Evolutionary conservation across 2,113 vertebrate species (phyloP).

Genomic region (Calyptommatus sinebrachiatus): DNA sequence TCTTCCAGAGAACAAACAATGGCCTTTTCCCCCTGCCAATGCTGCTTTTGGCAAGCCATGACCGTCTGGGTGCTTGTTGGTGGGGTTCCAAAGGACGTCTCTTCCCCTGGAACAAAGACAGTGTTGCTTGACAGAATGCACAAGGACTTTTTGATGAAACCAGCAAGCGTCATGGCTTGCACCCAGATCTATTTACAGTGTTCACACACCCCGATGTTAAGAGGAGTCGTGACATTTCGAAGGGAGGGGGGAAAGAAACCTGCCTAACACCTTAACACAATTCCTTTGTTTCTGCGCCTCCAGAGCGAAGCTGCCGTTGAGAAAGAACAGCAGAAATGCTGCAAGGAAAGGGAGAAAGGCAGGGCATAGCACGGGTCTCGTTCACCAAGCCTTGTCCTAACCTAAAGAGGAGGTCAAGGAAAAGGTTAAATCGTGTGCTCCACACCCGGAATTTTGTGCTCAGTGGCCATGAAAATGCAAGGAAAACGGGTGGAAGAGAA

Average conservation of each 20-base stretch:
- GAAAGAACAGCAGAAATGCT: no score
- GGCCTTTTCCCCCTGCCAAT: rapidly evolving
- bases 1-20: background rate
- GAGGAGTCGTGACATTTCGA: rapidly evolving
- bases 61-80: rapidly evolving
- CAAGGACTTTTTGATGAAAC: background rate
- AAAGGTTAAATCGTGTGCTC: background rate
- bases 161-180: background rate
- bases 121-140: background rate
- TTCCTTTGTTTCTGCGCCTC: background rate
- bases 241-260: background rate
- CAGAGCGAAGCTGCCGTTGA: no score
- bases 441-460: background rate
- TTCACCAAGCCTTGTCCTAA: background rate
- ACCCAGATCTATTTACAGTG: background rate
- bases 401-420: background rate
- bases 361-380: background rate
- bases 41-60: background rate
- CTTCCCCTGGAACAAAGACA: background rate
- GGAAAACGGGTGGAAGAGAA: background rate
- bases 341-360: background rate
- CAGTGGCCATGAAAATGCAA: no score
- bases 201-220: background rate
- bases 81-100: rapidly evolving
- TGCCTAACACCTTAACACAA: rapidly evolving